phyloP scores from a whole-genome alignment of 2,888 invertebrate species.

The Poecilobothrus nobilitatus region DNA sequence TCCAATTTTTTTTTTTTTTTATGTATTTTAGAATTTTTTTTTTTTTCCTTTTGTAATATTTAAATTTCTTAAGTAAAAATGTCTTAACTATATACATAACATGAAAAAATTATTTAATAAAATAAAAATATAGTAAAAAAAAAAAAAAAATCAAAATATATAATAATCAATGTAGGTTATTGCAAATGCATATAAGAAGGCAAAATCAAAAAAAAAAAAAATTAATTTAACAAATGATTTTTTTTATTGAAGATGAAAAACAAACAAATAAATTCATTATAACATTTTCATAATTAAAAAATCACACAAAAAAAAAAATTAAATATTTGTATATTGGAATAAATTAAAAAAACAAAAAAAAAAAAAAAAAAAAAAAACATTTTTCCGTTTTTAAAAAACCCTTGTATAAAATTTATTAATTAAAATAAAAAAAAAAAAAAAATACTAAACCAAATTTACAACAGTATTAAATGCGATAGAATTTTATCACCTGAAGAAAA shows the following conservation, averaged over 20 bases:
- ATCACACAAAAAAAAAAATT: background rate
- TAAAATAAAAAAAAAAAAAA: constrained; percentile 1
- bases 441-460: background rate
- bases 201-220: background rate
- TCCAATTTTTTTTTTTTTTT: background rate
- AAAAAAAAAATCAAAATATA: background rate
- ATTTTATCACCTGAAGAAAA: constrained; percentile 3
- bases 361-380: background rate
- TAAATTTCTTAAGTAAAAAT: background rate
- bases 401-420: background rate
- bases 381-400: background rate
- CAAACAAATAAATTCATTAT: background rate
- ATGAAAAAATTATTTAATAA: background rate
- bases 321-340: background rate
- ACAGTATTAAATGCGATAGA: constrained; percentile 3
- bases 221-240: background rate
- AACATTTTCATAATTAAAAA: background rate
- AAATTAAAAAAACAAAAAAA: background rate
- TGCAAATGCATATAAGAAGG: background rate
- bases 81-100: background rate
- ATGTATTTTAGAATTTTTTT: no score
- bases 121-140: background rate
- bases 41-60: background rate
- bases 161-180: constrained; percentile 1
- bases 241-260: background rate